Conservation (phyloP, 2,797 vertebrate species). For the Sylvilagus floridanus region DNA sequence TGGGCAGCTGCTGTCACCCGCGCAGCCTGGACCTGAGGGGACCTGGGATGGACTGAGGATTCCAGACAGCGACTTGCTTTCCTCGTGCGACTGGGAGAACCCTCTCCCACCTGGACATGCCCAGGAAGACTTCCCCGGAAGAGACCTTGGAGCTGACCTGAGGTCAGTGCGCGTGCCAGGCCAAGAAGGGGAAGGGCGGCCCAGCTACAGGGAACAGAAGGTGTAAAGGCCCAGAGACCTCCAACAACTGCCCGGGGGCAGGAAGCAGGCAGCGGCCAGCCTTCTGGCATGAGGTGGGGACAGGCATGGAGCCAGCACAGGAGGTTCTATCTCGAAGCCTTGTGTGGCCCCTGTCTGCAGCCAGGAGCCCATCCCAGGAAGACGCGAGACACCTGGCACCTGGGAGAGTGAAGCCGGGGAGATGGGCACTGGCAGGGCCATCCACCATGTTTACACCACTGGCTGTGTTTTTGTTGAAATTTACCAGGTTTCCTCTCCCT, state of each 20-base stretch:
- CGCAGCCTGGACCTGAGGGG: background rate
- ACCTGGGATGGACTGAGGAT: background rate
- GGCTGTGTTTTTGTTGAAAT: background rate
- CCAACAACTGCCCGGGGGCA: background rate
- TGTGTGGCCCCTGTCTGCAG: background rate
- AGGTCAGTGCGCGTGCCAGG: rapidly evolving
- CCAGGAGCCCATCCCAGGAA: background rate
- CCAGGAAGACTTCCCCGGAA: background rate
- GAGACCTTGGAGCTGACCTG: background rate
- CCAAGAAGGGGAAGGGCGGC: background rate
- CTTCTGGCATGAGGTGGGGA: background rate
- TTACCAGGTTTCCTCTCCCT: background rate
- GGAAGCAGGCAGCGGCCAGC: background rate
- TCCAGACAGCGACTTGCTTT: background rate
- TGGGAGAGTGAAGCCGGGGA: background rate
- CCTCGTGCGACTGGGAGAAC: background rate
- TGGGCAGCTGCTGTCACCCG: background rate
- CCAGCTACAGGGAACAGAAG: background rate
- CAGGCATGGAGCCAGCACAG: background rate
- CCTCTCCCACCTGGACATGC: background rate
- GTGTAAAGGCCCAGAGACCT: background rate
- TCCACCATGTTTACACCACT: background rate
- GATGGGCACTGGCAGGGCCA: background rate
- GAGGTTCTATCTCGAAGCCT: background rate
- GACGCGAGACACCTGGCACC: background rate